Evolutionary conservation across 2,888 invertebrate species (phyloP).

Genomic region (Oscheius onirici): DNA sequence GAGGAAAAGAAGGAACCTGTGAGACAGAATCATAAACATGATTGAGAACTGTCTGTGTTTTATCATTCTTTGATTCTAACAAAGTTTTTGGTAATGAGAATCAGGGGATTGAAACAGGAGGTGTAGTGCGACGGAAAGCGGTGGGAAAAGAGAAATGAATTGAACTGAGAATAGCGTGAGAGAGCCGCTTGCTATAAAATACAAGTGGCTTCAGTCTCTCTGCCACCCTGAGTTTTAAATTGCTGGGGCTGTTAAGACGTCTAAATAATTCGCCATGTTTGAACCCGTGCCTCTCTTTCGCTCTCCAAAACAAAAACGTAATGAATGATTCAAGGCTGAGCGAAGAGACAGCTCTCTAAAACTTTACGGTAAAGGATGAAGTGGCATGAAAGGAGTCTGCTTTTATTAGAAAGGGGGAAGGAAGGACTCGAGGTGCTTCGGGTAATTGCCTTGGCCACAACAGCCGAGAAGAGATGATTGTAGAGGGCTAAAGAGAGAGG

Average conservation of each 20-base stretch:
- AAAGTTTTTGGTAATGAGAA: no score
- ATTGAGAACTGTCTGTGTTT: background rate
- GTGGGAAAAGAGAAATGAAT: no score
- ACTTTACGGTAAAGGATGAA: background rate
- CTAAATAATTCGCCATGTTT: background rate
- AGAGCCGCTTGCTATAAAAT: no score
- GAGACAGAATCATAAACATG: constrained; percentile 7
- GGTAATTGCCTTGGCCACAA: constrained; percentile 22
- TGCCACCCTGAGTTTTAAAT: no score
- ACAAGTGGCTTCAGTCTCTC: no score
- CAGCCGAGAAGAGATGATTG: constrained; percentile 15
- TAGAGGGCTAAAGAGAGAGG: background rate
- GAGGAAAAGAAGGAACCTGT: no score
- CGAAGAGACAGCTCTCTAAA: background rate
- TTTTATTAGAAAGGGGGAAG: constrained; percentile 3
- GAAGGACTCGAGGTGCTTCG: constrained; percentile 17
- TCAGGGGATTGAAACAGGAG: no score
- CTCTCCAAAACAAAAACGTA: background rate
- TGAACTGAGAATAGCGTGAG: no score
- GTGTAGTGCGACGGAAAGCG: no score
- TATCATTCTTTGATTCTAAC: no score
- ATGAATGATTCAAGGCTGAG: background rate
- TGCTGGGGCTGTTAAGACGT: background rate
- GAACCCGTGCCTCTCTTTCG: background rate
- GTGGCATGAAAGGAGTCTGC: background rate